Percentiles rank a stretch among this genome's conserved stretches.
These are phyloP conservation scores for Corydoras sp. DNA, from an alignment of 2,113 vertebrate genomes.

Conservation along the genomic window DNA sequence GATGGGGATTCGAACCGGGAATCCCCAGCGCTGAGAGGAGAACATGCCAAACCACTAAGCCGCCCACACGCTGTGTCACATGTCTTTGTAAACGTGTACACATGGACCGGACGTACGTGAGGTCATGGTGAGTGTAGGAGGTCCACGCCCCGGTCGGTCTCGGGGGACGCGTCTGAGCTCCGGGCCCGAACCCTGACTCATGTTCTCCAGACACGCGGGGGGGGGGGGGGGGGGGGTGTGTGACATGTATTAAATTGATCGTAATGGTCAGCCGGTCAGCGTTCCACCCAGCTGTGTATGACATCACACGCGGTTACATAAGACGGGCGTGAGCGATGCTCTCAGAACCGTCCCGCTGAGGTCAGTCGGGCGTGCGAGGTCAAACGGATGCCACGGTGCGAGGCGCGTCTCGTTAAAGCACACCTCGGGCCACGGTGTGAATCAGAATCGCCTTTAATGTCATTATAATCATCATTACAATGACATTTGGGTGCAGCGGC, in stretches of 20 bases:
- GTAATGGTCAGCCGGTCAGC: not conserved
- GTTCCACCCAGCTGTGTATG: constrained; percentile 24
- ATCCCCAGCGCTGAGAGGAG: too few relatives aligned
- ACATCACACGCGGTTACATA: not conserved
- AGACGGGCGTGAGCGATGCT: not conserved
- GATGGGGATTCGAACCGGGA: too few relatives aligned
- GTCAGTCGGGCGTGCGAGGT: too few relatives aligned
- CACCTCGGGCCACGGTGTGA: too few relatives aligned
- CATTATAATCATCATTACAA: too few relatives aligned
- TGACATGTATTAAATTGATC: constrained; percentile 10
- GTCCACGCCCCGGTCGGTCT: constrained; percentile 14
- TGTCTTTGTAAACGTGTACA: not conserved
- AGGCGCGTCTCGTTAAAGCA: too few relatives aligned
- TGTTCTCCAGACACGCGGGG: not conserved
- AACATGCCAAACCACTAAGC: too few relatives aligned
- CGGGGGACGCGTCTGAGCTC: not conserved
- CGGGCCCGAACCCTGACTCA: constrained; percentile 1
- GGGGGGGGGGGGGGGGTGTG: not conserved
- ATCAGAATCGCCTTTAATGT: too few relatives aligned
- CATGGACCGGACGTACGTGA: too few relatives aligned
- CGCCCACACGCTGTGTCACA: not conserved
- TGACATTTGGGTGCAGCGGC: too few relatives aligned
- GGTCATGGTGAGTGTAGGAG: not conserved
- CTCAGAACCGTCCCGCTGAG: too few relatives aligned
- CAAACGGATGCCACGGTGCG: too few relatives aligned